A percentile compares a stretch with the other conserved stretches of the same genome.
phyloP scores from a whole-genome alignment of 1,140 invertebrate species.

The Neodiprion virginianus region DNA sequence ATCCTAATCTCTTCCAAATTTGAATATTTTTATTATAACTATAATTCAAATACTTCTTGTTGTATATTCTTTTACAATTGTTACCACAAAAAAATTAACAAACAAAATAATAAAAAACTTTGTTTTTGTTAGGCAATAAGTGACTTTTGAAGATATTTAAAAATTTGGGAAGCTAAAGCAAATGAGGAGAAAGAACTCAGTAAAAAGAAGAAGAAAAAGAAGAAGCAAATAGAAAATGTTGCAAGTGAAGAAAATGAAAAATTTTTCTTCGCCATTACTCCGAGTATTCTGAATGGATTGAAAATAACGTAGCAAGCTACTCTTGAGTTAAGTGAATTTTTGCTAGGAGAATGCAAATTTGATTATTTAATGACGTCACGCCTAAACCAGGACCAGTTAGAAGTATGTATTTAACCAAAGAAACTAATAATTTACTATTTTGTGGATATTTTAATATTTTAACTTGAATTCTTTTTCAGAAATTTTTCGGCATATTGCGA shows the following conservation, averaged over 20 bases:
- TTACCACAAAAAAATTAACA: neutral
- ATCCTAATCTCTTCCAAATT: too few species aligned
- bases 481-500: slow-evolving; percentile 26
- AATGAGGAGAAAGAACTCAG: too few species aligned
- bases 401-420: neutral
- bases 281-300: neutral
- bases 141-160: neutral
- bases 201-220: neutral
- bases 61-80: too few species aligned
- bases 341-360: neutral
- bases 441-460: too few species aligned
- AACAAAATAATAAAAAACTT: neutral
- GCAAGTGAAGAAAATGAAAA: neutral
- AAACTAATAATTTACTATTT: too few species aligned
- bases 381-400: neutral
- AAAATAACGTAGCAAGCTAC: neutral
- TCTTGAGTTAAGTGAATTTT: neutral
- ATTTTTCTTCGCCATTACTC: neutral
- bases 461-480: slow-evolving; percentile 12
- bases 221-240: neutral
- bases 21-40: too few species aligned
- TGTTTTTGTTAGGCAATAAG: neutral
- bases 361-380: neutral
- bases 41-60: too few species aligned
- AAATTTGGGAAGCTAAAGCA: too few species aligned